Conservation (phyloP, 2,797 vertebrate species). For the Eidolon dupreanum region DNA sequence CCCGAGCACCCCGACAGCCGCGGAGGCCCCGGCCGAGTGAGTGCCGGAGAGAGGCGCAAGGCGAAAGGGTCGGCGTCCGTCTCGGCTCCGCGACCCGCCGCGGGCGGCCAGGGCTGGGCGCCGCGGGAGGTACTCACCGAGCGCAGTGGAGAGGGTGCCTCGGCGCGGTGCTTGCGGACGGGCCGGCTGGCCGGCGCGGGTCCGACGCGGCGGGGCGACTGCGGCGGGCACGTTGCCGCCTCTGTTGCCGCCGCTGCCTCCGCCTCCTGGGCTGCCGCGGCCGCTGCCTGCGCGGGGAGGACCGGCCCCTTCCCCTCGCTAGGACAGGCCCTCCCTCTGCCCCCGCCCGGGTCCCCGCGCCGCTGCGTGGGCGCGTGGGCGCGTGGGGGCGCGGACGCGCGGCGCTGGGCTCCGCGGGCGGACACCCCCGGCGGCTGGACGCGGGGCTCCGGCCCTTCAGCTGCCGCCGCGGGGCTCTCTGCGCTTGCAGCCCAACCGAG, state of each 20-base stretch:
- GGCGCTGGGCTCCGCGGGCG: constrained; percentile 42
- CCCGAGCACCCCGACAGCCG: not conserved
- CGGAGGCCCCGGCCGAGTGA: not conserved
- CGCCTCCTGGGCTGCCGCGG: constrained; percentile 63
- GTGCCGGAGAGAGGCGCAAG: not conserved
- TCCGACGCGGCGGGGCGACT: constrained; percentile 42
- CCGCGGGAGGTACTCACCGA: constrained; percentile 70
- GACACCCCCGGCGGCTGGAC: not conserved
- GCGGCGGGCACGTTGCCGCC: constrained; percentile 45
- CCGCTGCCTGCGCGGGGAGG: constrained; percentile 51
- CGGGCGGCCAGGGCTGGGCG: not conserved
- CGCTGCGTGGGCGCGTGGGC: constrained; percentile 71
- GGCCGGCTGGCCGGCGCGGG: not conserved
- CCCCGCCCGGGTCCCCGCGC: constrained; percentile 64
- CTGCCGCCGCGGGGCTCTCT: constrained; percentile 27
- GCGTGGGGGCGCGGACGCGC: constrained; percentile 45
- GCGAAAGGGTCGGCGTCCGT: not conserved
- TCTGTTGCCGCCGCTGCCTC: constrained; percentile 30
- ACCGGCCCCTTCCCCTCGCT: constrained; percentile 59
- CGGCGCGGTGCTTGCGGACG: constrained; percentile 13
- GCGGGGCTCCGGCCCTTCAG: constrained; percentile 25
- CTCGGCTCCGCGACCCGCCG: not conserved
- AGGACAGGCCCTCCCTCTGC: constrained; percentile 54
- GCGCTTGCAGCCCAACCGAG: not conserved
- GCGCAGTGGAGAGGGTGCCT: constrained; percentile 75